Evolutionary conservation across 1,140 invertebrate genomes (phyloP).

Genomic region (Aphidius gifuensis): DNA sequence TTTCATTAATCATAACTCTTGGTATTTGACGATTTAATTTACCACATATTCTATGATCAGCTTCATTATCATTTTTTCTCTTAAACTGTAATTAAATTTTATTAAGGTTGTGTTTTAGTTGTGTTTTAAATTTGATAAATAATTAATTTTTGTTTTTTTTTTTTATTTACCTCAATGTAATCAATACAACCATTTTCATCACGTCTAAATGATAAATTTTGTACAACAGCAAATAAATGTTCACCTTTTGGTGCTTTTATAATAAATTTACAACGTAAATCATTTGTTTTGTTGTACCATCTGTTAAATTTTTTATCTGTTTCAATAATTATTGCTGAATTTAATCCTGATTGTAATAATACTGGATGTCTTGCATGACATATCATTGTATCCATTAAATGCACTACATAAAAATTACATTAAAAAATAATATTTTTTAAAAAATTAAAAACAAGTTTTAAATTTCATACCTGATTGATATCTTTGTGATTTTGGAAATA

Average conservation of each 20-base stretch:
- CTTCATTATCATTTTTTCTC: conserved; percentile 29
- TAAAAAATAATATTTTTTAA: no score
- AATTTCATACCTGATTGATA: no score
- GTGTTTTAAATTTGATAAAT: not conserved
- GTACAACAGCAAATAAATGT: conserved; percentile 43
- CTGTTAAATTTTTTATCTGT: conserved; percentile 33
- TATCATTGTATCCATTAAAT: no score
- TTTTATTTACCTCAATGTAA: conserved; percentile 36
- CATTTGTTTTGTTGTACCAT: conserved; percentile 23
- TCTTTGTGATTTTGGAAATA: no score
- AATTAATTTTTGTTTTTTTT: not conserved
- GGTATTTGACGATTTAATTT: conserved; percentile 26
- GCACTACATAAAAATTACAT: no score
- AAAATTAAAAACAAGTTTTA: no score
- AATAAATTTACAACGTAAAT: conserved; percentile 37
- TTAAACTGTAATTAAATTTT: conserved; percentile 31
- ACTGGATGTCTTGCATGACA: not conserved
- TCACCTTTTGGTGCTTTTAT: conserved; percentile 30
- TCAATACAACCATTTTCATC: conserved; percentile 38
- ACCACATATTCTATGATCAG: conserved; percentile 35
- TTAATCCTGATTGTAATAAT: not conserved
- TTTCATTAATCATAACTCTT: conserved; percentile 8
- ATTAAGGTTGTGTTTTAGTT: conserved; percentile 18
- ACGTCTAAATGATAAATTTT: conserved; percentile 39
- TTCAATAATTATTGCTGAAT: conserved; percentile 28